A percentile compares a stretch with the other conserved stretches of the same genome.
phyloP scores from a whole-genome alignment of 2,113 vertebrate species.

The Grammomys surdaster region DNA sequence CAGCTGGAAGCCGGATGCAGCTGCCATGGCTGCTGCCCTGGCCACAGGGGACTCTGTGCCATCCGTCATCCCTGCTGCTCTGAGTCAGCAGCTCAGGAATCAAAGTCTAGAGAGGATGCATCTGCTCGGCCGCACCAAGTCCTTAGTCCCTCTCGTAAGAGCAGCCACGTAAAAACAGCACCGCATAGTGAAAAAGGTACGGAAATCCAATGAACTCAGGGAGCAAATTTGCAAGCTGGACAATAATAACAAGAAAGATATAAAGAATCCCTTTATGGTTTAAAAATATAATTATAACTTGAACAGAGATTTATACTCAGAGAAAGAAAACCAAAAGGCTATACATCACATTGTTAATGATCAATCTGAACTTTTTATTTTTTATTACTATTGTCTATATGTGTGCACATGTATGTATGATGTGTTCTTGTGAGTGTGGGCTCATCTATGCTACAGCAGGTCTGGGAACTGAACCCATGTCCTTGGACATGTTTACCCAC shows the following conservation, averaged over 20 bases:
- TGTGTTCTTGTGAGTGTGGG: not conserved
- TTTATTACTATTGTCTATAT: not conserved
- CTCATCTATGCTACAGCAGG: not conserved
- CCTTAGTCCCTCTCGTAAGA: not conserved
- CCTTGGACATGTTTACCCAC: not conserved
- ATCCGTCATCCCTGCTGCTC: slow-evolving; percentile 66
- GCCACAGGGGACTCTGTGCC: slow-evolving; percentile 52
- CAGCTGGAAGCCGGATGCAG: slow-evolving; percentile 79
- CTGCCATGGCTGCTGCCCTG: slow-evolving; percentile 55
- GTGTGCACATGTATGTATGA: not conserved
- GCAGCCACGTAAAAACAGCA: slow-evolving; percentile 7
- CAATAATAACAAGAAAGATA: slow-evolving; percentile 5
- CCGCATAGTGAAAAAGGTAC: not conserved
- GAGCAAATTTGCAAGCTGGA: not conserved
- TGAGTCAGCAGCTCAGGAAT: slow-evolving; percentile 73
- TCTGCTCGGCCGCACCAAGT: slow-evolving; percentile 26
- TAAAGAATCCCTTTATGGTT: not conserved
- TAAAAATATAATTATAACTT: slow-evolving; percentile 33
- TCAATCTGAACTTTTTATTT: slow-evolving; percentile 30
- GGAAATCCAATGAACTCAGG: not conserved
- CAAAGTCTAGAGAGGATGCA: slow-evolving; percentile 76
- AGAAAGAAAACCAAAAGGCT: slow-evolving; percentile 23
- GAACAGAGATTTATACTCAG: not conserved
- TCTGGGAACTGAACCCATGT: not conserved
- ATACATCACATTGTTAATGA: not conserved